Base-by-base conservation (phyloP, 2,113 vertebrate species). In the Neopipo cinnamomea region DNA sequence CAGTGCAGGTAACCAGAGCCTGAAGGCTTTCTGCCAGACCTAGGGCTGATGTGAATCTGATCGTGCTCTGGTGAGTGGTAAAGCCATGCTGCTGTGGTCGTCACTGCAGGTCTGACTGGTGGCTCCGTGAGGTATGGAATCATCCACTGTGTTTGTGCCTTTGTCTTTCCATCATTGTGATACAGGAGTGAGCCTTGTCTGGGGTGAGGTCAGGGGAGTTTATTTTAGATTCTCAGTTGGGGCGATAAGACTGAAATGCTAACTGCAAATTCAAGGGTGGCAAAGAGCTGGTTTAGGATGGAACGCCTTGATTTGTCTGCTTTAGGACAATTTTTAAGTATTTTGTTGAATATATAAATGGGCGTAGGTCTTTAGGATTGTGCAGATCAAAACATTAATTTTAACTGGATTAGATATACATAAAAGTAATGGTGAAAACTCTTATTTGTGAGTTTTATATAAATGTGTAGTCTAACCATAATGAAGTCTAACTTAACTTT, bases 61-160 rank as follows among this genome's bases (percentile, higher is more conserved):
- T 59, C 15, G n/a, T 93, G 23, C 41, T 56, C 19, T 47, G 23
- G 73, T 30, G 30, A 13, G 27, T 49, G 81, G 20, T 62, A 8
- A n/a, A 49, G 44, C 49, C 21, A 46, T 42, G 5, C 41, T 31
- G 16, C 66, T 44, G 31, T 14, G 8, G 2, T 52, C 37, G 30
- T 10, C 22, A 10, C 23, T 75, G 22, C 66, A 27, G 24, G 24
- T 50, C 49, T 35, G 5, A 5, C 41, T 49, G n/a, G 35, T 20
- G 81, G 27, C n/a, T 42, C n/a, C 6, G 2, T 7, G 44, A 56
- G 27, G 6, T 12, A 0, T 39, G 58, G 41, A 71, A 88, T 23
- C 15, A 44, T 17, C 71, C 41, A 4, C 27, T 11, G 1, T 0
- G 0, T 42, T 42, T 42, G 23, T 81, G 39, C 53, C 37, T 78